These are phyloP conservation scores for Rhineura floridana DNA, from an alignment of 2,113 vertebrate species.

Conservation along the genomic window DNA sequence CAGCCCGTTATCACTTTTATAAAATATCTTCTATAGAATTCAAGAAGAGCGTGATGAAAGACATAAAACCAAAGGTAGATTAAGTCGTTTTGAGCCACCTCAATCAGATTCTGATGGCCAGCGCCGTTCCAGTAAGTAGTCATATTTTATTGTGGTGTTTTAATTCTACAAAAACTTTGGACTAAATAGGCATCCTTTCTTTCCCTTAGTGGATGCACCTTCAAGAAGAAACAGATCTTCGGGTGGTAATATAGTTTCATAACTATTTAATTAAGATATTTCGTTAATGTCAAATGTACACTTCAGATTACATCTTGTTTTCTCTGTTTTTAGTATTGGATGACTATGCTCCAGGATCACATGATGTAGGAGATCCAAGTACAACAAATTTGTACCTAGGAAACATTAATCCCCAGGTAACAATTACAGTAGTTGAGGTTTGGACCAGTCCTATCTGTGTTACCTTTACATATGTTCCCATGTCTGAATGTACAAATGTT, in stretches of 20 bases:
- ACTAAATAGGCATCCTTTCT: constrained; percentile 55
- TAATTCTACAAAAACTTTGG: constrained; percentile 23
- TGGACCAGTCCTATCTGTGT: neutral
- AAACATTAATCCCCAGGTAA: constrained; percentile 98
- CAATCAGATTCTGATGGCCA: constrained; percentile 87
- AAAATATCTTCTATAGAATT: constrained; percentile 81
- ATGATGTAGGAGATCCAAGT: constrained; percentile 97
- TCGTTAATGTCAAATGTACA: constrained; percentile 34
- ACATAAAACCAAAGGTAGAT: constrained; percentile 94
- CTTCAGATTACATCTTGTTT: constrained; percentile 63
- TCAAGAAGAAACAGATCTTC: constrained; percentile 97
- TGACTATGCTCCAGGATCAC: constrained; percentile 96
- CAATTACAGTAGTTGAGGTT: neutral
- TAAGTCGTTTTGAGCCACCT: constrained; percentile 96
- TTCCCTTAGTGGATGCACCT: constrained; percentile 92
- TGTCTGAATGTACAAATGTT: neutral
- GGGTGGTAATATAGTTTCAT: constrained; percentile 90
- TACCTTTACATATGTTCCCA: neutral
- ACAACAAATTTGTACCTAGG: constrained; percentile 98
- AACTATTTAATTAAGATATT: constrained; percentile 53
- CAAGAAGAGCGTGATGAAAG: constrained; percentile 97
- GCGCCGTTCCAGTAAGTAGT: constrained; percentile 89
- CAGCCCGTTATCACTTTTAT: constrained; percentile 30
- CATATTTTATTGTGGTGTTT: constrained; percentile 31
- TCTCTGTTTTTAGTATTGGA: constrained; percentile 86